Base-by-base conservation (phyloP, 2,888 invertebrate genomes). In the Synergus laeviventris region DNA sequence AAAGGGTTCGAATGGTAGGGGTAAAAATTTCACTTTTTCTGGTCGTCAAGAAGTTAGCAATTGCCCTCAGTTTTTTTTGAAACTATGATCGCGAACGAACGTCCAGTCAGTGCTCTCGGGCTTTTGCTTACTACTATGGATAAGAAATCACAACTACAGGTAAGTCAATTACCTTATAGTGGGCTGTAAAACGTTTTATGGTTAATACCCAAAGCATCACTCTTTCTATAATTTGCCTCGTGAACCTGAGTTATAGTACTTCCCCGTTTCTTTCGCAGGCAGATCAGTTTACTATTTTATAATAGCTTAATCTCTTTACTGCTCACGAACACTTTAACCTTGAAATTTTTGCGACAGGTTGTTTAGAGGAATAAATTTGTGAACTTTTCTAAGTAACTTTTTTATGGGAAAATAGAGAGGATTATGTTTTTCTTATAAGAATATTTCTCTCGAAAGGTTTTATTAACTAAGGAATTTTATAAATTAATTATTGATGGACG, bases 11-110 rank as follows among this genome's bases (percentile, higher is more conserved):
- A 70, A 79, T 80, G 83, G 87, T 84, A 86, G 85, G 88, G 86
- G 81, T 78, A 82, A 78, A n/a, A 82, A 84, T 89, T 88, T 89
- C 86, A 85, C 88, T 87, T 87, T 88, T 84, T 85, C 79, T 77
- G 45, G n/a, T 36, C 66, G 31, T 36, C 31, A 70, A 45, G 78
- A 45, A 45, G 39, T 54, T n/a, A 61, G 39, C 70, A 64, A 49
- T 60, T 73, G 73, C 59, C 18, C 36, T 84, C 81, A 84, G 87
- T 87, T 85, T 82, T 45, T 74, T 45, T 74, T 42, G 31, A 76
- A 74, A 70, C 74, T 70, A 81, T 74, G 81, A 79, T 70, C 76
- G 74, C 74, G 77, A 73, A 75, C 75, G 81, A 78, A 75, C 61
- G 73, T 62, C 73, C 64, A 49, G 61, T 38, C n/a, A 11, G 39